Base-by-base conservation (phyloP, 2,113 vertebrate genomes). In the Callionymus lyra region DNA sequence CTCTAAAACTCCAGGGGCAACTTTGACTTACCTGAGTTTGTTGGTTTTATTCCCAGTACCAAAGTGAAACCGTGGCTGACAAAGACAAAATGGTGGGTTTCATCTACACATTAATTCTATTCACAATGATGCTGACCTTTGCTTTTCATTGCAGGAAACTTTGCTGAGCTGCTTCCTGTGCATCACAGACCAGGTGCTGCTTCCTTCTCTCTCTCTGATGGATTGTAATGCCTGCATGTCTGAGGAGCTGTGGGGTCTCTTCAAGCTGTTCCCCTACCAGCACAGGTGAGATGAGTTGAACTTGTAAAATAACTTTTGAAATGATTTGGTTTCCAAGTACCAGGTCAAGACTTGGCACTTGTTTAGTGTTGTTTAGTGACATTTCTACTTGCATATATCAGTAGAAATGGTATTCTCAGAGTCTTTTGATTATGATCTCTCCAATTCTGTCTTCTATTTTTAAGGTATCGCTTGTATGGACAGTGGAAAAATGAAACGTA, bases 401-500 rank as follows among this genome's bases (percentile, higher is more conserved):
- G n/a, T n/a, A n/a, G n/a, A n/a, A n/a, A n/a, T n/a, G n/a, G n/a
- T n/a, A n/a, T n/a, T n/a, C n/a, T n/a, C n/a, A n/a, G n/a, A n/a
- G n/a, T n/a, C n/a, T n/a, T n/a, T n/a, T n/a, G n/a, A n/a, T n/a
- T 27, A 4, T 27, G 21, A 16, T 6, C 2, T 9, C 12, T 15
- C 31, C n/a, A 18, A 40, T 16, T 54, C 13, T 40, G 2, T 55
- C 13, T 33, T 0, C 53, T 19, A 27, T 40, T 31, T 13, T 21
- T 37, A 66, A 98, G 95, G 82, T 99, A 99, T 60, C 93, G 92
- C 56, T 85, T 99, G 16, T 99, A 97, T 53, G 95, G 95, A 6
- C 95, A 98, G 1, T 99, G 93, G 94, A 99, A 99, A 79, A 99
- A 97, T 5, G 94, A 99, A 80, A 99, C 93, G 0, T 99, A 99